A percentile compares a stretch with the other conserved stretches of the same genome.
phyloP scores from a whole-genome alignment of 2,113 vertebrate species.

The Eonycteris spelaea region DNA sequence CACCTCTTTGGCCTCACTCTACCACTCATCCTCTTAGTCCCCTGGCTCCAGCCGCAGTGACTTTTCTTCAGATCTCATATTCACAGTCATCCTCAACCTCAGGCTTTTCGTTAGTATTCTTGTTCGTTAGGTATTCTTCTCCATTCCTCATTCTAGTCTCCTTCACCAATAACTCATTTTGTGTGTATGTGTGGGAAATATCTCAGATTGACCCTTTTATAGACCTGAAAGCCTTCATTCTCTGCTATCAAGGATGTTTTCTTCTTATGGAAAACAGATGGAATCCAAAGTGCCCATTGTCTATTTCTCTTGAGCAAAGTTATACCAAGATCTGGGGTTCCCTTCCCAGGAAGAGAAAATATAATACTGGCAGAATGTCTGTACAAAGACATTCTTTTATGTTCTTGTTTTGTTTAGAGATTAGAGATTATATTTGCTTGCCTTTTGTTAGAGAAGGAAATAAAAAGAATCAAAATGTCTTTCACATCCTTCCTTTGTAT shows the following conservation, averaged over 20 bases:
- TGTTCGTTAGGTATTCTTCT: neutral
- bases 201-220: neutral
- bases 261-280: conserved; percentile 3
- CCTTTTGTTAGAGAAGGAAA: neutral
- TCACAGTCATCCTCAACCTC: neutral
- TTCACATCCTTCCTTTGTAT: neutral
- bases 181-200: neutral
- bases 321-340: neutral
- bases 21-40: neutral
- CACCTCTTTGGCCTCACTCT: neutral
- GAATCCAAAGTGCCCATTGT: neutral
- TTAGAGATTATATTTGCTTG: neutral
- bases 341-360: neutral
- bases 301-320: neutral
- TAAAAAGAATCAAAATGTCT: neutral
- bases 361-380: neutral
- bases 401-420: neutral
- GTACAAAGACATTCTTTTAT: neutral
- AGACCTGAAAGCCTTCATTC: neutral
- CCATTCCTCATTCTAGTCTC: neutral
- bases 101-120: neutral
- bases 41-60: neutral
- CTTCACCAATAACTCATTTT: neutral
- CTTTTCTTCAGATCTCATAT: neutral
- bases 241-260: neutral